Evolutionary conservation across 1,140 invertebrate species (phyloP).

Genomic region (Chymomyza costata): DNA sequence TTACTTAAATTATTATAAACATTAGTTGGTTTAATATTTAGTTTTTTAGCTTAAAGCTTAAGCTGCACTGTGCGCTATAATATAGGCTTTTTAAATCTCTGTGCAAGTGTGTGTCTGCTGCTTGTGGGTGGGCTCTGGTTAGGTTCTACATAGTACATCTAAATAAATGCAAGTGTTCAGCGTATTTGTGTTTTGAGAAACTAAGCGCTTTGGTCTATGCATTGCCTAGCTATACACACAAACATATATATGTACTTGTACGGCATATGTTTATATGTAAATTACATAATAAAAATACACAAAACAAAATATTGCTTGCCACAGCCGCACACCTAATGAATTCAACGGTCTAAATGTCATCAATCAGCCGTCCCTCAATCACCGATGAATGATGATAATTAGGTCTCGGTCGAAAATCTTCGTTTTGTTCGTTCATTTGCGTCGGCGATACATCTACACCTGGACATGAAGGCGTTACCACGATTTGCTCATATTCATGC

Average conservation of each 20-base stretch:
- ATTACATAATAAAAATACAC: conserved; percentile 34
- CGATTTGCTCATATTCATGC: conserved; percentile 90
- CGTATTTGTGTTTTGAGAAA: conserved; percentile 32
- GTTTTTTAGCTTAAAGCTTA: conserved; percentile 16
- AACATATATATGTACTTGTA: neutral
- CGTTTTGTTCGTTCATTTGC: conserved; percentile 95
- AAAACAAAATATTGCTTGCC: conserved; percentile 49
- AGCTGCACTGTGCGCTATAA: conserved; percentile 31
- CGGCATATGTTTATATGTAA: neutral
- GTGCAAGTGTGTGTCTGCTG: conserved; percentile 13
- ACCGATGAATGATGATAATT: conserved; percentile 93
- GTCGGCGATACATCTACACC: conserved; percentile 87
- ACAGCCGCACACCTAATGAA: conserved; percentile 21
- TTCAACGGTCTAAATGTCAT: conserved; percentile 56
- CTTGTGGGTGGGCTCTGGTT: conserved; percentile 5
- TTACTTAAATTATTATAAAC: conserved; percentile 30
- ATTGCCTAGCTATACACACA: neutral
- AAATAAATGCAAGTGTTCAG: conserved; percentile 17
- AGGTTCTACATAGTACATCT: neutral
- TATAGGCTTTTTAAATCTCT: conserved; percentile 11
- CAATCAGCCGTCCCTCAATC: conserved; percentile 85
- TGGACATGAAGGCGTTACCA: conserved; percentile 90
- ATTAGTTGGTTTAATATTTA: conserved; percentile 13
- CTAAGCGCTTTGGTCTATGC: conserved; percentile 8
- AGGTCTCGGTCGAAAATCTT: conserved; percentile 92